Conservation (phyloP, 2,888 invertebrate genomes). For the Pristionchus maxplancki region DNA sequence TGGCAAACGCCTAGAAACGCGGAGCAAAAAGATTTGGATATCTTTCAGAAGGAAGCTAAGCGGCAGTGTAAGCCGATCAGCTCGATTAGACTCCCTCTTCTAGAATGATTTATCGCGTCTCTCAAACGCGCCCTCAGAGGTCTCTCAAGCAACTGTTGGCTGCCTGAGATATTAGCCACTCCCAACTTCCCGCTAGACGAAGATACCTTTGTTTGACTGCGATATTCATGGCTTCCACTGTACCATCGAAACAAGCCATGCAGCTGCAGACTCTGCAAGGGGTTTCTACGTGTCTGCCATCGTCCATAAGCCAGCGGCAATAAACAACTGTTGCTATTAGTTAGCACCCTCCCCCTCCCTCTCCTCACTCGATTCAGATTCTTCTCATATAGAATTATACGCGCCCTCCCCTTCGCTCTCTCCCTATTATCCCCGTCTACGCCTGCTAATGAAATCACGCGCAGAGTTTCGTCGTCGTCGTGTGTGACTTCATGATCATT, state of each 20-base stretch:
- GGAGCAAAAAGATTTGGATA: too few species aligned
- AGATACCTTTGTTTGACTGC: background rate
- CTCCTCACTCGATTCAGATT: background rate
- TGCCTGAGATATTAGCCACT: background rate
- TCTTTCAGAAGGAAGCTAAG: too few species aligned
- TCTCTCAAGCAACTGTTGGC: background rate
- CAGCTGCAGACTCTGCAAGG: too few species aligned
- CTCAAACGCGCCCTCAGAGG: background rate
- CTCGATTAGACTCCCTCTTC: background rate
- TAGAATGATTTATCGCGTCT: constrained; percentile 20
- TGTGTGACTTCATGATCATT: background rate
- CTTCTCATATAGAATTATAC: background rate
- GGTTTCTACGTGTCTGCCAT: too few species aligned
- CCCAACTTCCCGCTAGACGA: background rate
- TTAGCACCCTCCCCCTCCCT: background rate
- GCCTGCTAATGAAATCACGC: constrained; percentile 12
- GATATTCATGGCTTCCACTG: background rate
- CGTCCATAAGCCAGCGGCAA: background rate
- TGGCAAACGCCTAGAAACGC: too few species aligned
- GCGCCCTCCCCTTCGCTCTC: background rate
- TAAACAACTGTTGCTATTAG: background rate
- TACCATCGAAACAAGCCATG: background rate
- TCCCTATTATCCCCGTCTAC: background rate
- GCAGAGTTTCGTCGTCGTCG: background rate
- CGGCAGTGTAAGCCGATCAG: background rate